Evolutionary conservation across 1,140 invertebrate species (phyloP).

Genomic region (Pollicipes pollicipes): DNA sequence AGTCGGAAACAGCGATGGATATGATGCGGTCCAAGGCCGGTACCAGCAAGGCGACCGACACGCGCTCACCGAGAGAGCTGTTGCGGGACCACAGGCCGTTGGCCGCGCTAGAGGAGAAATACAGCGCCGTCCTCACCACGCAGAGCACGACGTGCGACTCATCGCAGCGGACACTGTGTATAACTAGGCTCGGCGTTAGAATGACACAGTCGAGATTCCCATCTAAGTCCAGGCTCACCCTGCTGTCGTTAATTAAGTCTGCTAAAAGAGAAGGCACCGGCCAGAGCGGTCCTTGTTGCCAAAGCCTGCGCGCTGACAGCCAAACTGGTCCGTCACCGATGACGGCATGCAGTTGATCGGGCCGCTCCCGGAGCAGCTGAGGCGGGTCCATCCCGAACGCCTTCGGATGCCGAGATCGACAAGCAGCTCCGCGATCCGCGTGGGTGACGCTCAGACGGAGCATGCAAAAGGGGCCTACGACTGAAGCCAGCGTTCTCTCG

Average conservation of each 20-base stretch:
- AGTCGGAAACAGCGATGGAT: not conserved
- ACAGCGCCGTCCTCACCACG: not conserved
- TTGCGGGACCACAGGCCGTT: too few relatives aligned
- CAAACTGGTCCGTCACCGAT: not conserved
- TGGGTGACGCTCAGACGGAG: not conserved
- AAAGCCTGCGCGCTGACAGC: not conserved
- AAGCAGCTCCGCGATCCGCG: not conserved
- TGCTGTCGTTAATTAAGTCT: not conserved
- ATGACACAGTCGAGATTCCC: not conserved
- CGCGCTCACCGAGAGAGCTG: too few relatives aligned
- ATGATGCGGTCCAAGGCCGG: too few relatives aligned
- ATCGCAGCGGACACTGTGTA: not conserved
- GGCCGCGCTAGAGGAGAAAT: too few relatives aligned
- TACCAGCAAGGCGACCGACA: too few relatives aligned
- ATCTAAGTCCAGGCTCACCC: not conserved
- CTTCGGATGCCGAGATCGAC: not conserved
- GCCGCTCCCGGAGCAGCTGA: not conserved
- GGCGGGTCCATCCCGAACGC: not conserved
- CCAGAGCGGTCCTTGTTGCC: not conserved
- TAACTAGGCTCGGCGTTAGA: not conserved
- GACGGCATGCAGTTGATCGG: not conserved
- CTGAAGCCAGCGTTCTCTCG: not conserved
- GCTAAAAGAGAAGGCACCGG: not conserved
- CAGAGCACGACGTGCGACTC: not conserved
- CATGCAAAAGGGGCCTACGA: not conserved